Conservation (phyloP, 2,888 invertebrate genomes). For the Zootermopsis nevadensis region DNA sequence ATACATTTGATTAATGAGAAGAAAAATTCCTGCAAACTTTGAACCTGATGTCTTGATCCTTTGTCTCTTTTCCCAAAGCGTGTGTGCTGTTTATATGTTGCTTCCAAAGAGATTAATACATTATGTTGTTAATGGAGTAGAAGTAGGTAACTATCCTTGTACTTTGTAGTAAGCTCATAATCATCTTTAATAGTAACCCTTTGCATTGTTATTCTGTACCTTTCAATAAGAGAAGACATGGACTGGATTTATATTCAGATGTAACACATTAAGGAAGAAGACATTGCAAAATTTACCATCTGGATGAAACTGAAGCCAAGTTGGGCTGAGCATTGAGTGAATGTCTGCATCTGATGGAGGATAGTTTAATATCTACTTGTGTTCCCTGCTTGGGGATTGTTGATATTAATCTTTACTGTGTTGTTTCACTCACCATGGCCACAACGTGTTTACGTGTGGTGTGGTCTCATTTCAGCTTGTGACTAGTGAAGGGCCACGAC, state of each 20-base stretch:
- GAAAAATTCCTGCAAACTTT: no score
- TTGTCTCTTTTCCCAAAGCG: no score
- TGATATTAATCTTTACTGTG: conserved; percentile 30
- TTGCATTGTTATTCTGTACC: neutral
- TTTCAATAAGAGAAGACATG: neutral
- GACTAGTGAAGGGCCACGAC: conserved; percentile 46
- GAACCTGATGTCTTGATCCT: no score
- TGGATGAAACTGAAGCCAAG: neutral
- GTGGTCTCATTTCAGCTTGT: conserved; percentile 52
- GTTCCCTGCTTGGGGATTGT: conserved; percentile 9
- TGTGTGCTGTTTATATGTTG: neutral
- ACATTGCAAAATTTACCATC: neutral
- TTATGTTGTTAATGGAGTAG: neutral
- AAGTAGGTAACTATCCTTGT: neutral
- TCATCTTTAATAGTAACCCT: neutral
- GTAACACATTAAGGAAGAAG: conserved; percentile 4
- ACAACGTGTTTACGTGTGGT: conserved; percentile 40
- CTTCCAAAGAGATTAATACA: neutral
- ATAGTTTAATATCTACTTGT: neutral
- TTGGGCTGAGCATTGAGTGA: neutral
- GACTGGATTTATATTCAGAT: conserved; percentile 21
- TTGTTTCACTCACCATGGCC: conserved; percentile 1
- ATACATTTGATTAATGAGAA: no score
- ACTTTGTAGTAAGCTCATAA: neutral
- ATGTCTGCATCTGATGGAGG: neutral